Evolutionary conservation across 2,888 invertebrate genomes (phyloP).

Genomic region (Taphrorychus bicolor): DNA sequence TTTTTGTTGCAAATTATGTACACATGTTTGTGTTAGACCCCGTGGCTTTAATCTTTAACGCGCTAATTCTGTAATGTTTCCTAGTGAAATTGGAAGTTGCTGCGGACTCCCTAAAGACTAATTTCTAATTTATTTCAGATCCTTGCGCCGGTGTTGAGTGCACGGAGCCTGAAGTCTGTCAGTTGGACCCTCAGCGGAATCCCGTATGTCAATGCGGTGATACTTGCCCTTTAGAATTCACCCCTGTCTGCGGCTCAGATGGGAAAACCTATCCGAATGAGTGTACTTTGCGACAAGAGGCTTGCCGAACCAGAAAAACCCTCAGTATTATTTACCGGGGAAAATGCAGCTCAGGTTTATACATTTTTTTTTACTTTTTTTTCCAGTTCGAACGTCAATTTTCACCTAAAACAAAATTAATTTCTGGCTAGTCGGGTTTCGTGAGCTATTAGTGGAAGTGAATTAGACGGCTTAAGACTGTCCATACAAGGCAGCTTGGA

Average conservation of each 20-base stretch:
- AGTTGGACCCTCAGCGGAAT: constrained; percentile 77
- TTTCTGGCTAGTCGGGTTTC: not conserved
- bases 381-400: not conserved
- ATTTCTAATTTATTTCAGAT: constrained; percentile 66
- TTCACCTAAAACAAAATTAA: not conserved
- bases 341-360: constrained; percentile 78
- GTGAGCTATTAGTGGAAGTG: not conserved
- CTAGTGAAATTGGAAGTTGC: not conserved
- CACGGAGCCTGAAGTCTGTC: constrained; percentile 81
- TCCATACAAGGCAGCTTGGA: constrained; percentile 8
- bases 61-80: not conserved
- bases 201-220: constrained; percentile 84
- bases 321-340: constrained; percentile 82
- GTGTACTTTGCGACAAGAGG: constrained; percentile 81
- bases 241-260: constrained; percentile 79
- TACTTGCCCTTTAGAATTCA: constrained; percentile 76
- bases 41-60: no score
- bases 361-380: not conserved
- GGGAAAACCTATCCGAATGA: constrained; percentile 85
- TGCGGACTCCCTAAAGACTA: not conserved
- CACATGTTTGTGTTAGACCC: no score
- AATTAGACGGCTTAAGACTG: constrained; percentile 6
- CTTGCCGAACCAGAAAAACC: constrained; percentile 76
- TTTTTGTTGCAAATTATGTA: not conserved
- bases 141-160: constrained; percentile 84